Base-by-base conservation (phyloP, 2,888 invertebrate species). In the Chloroclystis v-ata region DNA sequence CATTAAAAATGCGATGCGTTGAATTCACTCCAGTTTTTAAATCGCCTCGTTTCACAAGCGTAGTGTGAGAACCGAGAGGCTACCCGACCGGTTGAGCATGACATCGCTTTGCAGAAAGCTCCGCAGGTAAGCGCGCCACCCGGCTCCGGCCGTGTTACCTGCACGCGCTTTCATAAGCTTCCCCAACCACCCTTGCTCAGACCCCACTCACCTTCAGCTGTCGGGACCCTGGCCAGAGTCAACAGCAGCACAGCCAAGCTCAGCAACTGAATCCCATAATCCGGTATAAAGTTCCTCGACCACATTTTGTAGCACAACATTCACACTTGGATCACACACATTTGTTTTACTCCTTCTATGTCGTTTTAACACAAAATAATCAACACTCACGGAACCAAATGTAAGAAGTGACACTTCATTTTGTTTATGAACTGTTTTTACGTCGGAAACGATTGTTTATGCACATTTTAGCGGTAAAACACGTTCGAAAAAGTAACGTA, bases 241-340 rank as follows among this genome's bases (percentile, higher is more conserved):
- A 83, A 75, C 77, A 87, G 69, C 76, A 82, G 57, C 57, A 89
- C 72, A 60, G 79, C 74, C 65, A 86, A 63, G 63, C 76, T 78
- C 75, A 88, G 78, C 82, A 89, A 83, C 82, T 81, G 89, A 90
- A 91, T 91, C 90, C 91, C 90, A 90, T 90, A 90, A 89, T 90
- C 90, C 90, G 89, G 89, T 87, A 82, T 88, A 88, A 89, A 89
- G 89, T 90, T 90, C 85, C 89, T 90, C 89, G 91, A 90, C 90
- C 91, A 90, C 91, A 91, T 91, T 89, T 89, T 91, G 84, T 72
- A 80, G 73, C 89, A 89, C 85, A 85, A 89, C 88, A 89, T 84
- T 83, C 82, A 88, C 89, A 86, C 84, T 86, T 83, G 85, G 82
- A 85, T 78, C 83, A 82, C 85, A 87, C 86, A 86, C 88, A 87